These are phyloP conservation scores for Turnix velox DNA, from an alignment of 2,113 vertebrate genomes.

Conservation along the genomic window DNA sequence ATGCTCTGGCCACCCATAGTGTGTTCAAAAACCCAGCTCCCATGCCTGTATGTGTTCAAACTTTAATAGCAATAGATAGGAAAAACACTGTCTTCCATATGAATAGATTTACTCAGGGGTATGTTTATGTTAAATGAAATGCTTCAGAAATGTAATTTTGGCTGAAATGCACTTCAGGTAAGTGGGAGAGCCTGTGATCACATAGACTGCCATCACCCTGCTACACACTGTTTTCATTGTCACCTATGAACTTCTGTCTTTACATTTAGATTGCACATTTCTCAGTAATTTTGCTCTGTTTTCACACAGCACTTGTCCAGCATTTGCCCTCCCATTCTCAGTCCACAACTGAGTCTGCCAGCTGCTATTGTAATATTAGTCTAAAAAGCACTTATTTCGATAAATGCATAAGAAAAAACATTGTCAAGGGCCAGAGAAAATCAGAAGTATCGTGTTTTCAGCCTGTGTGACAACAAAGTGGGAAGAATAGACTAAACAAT, in stretches of 20 bases:
- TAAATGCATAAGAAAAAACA: not conserved
- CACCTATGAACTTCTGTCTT: not conserved
- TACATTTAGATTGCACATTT: not conserved
- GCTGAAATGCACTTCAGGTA: conserved; percentile 9
- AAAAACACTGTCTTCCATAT: not conserved
- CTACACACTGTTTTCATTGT: not conserved
- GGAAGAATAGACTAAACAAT: not conserved
- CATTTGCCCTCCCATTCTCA: not conserved
- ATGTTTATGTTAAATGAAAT: not conserved
- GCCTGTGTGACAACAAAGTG: not conserved
- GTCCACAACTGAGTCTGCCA: not conserved
- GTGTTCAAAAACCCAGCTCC: rapidly evolving
- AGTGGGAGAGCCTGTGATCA: not conserved
- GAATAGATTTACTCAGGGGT: not conserved
- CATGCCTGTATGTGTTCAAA: not conserved
- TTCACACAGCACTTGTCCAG: rapidly evolving
- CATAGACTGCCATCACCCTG: not conserved
- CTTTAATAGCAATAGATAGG: not conserved
- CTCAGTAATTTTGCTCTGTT: rapidly evolving
- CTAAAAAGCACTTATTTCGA: not conserved
- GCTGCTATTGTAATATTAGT: not conserved
- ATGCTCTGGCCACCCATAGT: rapidly evolving
- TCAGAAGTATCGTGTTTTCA: not conserved
- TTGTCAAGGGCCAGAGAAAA: not conserved
- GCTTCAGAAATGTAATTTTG: not conserved